Evolutionary conservation across 2,888 invertebrate genomes (phyloP).

Genomic region (Sinhomidia bicolor): DNA sequence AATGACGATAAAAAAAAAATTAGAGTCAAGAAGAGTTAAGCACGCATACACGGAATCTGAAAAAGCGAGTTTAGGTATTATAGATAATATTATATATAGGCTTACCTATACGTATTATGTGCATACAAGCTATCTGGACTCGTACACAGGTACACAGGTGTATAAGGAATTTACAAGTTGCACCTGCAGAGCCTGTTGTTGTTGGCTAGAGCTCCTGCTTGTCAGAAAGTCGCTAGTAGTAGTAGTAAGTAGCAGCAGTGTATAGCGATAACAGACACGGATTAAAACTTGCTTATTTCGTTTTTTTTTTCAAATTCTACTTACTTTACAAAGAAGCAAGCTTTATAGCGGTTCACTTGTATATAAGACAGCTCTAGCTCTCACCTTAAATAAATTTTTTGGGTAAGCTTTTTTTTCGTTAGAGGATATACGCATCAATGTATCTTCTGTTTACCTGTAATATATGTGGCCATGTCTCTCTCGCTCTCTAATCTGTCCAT

Average conservation of each 20-base stretch:
- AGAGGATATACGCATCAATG: slow-evolving; percentile 55
- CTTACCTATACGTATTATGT: too few species aligned
- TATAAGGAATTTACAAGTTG: too few species aligned
- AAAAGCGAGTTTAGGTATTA: too few species aligned
- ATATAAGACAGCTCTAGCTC: neutral
- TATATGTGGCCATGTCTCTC: slow-evolving; percentile 20
- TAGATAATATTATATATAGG: too few species aligned
- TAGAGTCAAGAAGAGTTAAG: too few species aligned
- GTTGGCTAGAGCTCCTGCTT: too few species aligned
- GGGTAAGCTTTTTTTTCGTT: slow-evolving; percentile 16
- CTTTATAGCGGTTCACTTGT: neutral
- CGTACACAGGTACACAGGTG: too few species aligned
- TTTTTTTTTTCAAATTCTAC: neutral
- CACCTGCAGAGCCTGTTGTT: neutral
- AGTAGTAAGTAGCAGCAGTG: neutral
- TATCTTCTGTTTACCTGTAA: slow-evolving; percentile 40
- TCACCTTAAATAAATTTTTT: slow-evolving; percentile 49
- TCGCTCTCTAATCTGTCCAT: neutral
- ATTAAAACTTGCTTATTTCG: neutral
- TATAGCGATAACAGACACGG: neutral
- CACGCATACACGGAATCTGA: too few species aligned
- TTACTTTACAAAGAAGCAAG: neutral
- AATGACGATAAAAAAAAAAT: too few species aligned
- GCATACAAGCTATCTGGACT: too few species aligned
- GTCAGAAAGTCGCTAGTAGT: neutral